Evolutionary conservation across 1,140 invertebrate genomes (phyloP), one percentile per base, ranked within the genome.

Genomic region (Pachypsylla venusta): DNA sequence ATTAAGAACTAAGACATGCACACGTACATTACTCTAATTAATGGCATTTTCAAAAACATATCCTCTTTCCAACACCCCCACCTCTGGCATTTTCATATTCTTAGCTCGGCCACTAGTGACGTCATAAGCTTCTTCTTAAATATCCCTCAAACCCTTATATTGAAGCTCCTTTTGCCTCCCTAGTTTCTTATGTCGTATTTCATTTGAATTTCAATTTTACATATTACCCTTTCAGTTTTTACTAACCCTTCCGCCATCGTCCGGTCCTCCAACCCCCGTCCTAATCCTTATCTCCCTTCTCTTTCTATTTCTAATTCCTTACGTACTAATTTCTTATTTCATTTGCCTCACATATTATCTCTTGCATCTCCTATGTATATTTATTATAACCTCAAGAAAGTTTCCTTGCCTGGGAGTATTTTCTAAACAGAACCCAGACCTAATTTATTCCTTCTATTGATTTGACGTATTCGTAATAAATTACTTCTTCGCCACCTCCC

Each of bases 131-230:
- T 48, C 42, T n/a, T 48, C 42, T 48, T 48, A 48, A 48, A 48
- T 19, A 5, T 48, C 42, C 42, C 42, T 48, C 42, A 5, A 48
- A 48, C 42, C 42, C 16, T 48, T n/a, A n/a, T n/a, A n/a, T n/a
- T n/a, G n/a, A n/a, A n/a, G n/a, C n/a, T n/a, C n/a, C n/a, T n/a
- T 48, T 5, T 48, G n/a, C 42, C 42, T 48, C 42, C 42, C 42
- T 48, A n/a, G 42, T 19, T 48, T 48, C 42, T 48, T 48, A 48
- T 48, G 42, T 48, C 42, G 42, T 48, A 48, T 48, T 48, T 48
- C 42, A 48, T 48, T 48, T 48, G 42, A 48, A 48, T 48, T 48
- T 48, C 42, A 48, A 48, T 48, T 48, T 48, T 48, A 48, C 42
- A 48, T 48, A 48, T 48, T 48, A 48, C 42, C 42, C 42, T 48